Conservation (phyloP, 2,888 invertebrate genomes). For the Eupithecia insigniata region DNA sequence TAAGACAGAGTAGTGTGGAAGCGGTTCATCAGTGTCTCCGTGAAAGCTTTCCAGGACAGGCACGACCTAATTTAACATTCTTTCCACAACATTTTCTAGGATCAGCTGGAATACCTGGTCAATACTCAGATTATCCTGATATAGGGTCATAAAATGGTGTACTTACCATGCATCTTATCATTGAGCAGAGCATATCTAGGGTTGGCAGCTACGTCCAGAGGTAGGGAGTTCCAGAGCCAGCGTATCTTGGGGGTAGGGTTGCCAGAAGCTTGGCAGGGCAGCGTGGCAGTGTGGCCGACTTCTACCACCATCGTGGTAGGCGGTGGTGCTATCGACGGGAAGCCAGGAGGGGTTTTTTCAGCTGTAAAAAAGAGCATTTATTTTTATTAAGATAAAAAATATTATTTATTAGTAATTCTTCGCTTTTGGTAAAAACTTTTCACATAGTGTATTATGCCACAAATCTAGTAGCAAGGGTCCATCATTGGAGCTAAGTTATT, state of each 20-base stretch:
- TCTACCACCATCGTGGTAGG: conserved; percentile 98
- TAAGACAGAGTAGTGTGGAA: too few relatives aligned
- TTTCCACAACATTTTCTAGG: too few relatives aligned
- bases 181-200: conserved; percentile 93
- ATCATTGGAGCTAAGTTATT: too few relatives aligned
- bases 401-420: not conserved
- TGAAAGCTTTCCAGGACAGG: too few relatives aligned
- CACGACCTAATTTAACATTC: too few relatives aligned
- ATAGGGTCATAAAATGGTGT: not conserved
- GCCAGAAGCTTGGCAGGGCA: conserved; percentile 95
- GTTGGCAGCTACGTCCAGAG: conserved; percentile 92
- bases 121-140: too few relatives aligned
- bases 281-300: conserved; percentile 94
- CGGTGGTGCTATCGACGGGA: conserved; percentile 92
- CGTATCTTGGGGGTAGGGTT: conserved; percentile 92
- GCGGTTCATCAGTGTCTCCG: too few relatives aligned
- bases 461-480: too few relatives aligned
- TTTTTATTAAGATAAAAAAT: not conserved
- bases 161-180: conserved; percentile 90
- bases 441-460: too few relatives aligned
- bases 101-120: too few relatives aligned
- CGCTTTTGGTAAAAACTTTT: not conserved
- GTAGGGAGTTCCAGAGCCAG: conserved; percentile 97
- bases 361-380: conserved; percentile 71
- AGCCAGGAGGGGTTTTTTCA: conserved; percentile 95